Evolutionary conservation across 2,113 vertebrate species (phyloP).

Genomic region (Oreochromis niloticus): DNA sequence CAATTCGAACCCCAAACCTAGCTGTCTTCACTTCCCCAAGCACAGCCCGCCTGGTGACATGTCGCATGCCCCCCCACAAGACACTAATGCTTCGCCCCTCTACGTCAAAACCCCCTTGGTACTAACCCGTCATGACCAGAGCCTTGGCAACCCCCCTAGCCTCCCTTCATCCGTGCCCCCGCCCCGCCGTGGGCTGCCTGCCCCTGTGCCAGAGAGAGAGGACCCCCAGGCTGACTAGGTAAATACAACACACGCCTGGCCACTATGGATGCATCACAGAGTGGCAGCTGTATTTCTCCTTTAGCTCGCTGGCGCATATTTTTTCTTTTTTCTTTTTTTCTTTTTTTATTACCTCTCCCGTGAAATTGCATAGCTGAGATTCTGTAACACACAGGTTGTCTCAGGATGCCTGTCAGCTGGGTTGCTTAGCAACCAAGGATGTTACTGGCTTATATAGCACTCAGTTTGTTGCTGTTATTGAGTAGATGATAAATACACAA

Average conservation of each 20-base stretch:
- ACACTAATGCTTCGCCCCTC: slow-evolving; percentile 73
- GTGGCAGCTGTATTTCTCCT: slow-evolving; percentile 48
- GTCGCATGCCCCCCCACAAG: slow-evolving; percentile 65
- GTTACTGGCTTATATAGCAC: slow-evolving; percentile 54
- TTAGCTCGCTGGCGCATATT: slow-evolving; percentile 52
- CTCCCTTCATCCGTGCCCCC: slow-evolving; percentile 73
- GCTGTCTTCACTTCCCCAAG: slow-evolving; percentile 79
- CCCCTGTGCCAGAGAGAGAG: slow-evolving; percentile 81
- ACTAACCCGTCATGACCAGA: slow-evolving; percentile 76
- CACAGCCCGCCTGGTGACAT: slow-evolving; percentile 70
- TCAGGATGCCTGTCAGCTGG: slow-evolving; percentile 44
- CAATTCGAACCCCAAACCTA: slow-evolving; percentile 79
- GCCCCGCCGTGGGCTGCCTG: slow-evolving; percentile 81
- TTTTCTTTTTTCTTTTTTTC: slow-evolving; percentile 21
- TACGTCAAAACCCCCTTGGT: slow-evolving; percentile 78
- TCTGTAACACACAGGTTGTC: slow-evolving; percentile 64
- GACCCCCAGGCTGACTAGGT: slow-evolving; percentile 86
- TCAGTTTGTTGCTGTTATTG: slow-evolving; percentile 39
- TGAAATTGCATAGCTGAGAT: slow-evolving; percentile 56
- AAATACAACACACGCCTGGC: slow-evolving; percentile 74
- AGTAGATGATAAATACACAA: slow-evolving; percentile 45
- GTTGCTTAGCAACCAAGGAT: slow-evolving; percentile 71
- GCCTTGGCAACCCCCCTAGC: slow-evolving; percentile 76
- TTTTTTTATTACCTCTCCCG: slow-evolving; percentile 11
- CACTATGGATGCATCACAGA: slow-evolving; percentile 39